These are phyloP conservation scores for Asarcornis scutulata DNA, from an alignment of 2,113 vertebrate species.

Conservation along the genomic window DNA sequence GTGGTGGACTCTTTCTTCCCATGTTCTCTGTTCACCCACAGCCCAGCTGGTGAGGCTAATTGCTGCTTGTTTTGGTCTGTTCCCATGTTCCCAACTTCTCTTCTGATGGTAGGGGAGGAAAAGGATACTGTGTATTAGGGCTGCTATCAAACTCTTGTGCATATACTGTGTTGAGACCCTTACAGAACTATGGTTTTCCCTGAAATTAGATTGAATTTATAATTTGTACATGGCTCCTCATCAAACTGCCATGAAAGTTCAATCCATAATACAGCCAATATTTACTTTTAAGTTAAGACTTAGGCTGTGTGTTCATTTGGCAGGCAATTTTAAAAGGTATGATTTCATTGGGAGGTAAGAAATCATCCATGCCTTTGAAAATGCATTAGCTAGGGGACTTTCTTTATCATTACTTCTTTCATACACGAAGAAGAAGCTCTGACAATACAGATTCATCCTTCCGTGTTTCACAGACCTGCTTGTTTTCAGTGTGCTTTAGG, in stretches of 20 bases:
- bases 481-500: not conserved
- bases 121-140: fast-evolving
- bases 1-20: not conserved
- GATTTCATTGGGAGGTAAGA: not conserved
- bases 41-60: not conserved
- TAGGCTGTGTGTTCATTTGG: not conserved
- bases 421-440: not conserved
- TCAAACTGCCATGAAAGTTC: not conserved
- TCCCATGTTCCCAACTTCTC: not conserved
- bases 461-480: not conserved
- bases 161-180: not conserved
- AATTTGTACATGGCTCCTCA: not conserved
- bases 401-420: not conserved
- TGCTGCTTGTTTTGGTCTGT: not conserved
- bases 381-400: not conserved
- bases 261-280: not conserved
- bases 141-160: not conserved
- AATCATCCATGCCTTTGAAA: not conserved
- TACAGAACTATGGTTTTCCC: not conserved
- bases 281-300: not conserved
- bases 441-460: not conserved
- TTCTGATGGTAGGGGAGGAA: not conserved
- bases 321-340: not conserved
- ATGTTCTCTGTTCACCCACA: not conserved
- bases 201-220: not conserved